Conservation (phyloP, 1,140 invertebrate species). For the Scaptodrosophila lebanonensis region DNA sequence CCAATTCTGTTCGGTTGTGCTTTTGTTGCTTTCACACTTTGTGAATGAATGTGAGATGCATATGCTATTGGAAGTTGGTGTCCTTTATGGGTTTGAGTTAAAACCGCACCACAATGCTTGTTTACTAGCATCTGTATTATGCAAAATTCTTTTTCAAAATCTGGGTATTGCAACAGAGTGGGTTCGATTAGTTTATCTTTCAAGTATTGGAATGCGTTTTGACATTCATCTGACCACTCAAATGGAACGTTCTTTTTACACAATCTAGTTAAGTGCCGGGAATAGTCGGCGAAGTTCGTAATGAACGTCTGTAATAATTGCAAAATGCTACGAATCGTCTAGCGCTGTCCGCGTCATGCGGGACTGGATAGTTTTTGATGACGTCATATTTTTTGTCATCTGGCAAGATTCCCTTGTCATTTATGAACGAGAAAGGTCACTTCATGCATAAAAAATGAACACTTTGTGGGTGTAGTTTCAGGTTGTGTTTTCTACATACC, state of each 20-base stretch:
- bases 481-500: constrained; percentile 8
- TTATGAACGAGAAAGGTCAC: constrained; percentile 14
- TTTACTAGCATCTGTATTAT: constrained; percentile 50
- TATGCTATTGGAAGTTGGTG: constrained; percentile 40
- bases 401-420: constrained; percentile 11
- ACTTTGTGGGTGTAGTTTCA: constrained; percentile 19
- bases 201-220: constrained; percentile 43
- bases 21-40: constrained; percentile 58
- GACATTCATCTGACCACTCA: constrained; percentile 29
- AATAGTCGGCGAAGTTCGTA: constrained; percentile 19
- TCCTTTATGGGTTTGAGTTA: constrained; percentile 19
- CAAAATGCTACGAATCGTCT: constrained; percentile 16
- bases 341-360: constrained; percentile 11
- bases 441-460: constrained; percentile 18
- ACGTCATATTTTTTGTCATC: constrained; percentile 10
- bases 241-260: constrained; percentile 47
- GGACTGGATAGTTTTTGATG: constrained; percentile 15
- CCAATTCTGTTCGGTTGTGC: constrained; percentile 17
- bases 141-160: constrained; percentile 56
- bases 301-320: constrained; percentile 26
- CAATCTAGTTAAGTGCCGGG: constrained; percentile 21
- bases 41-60: constrained; percentile 46
- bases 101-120: constrained; percentile 33
- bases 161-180: constrained; percentile 64
- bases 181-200: constrained; percentile 42